Conservation (phyloP, 1,140 invertebrate species). For the Leptonema lineaticorne region DNA sequence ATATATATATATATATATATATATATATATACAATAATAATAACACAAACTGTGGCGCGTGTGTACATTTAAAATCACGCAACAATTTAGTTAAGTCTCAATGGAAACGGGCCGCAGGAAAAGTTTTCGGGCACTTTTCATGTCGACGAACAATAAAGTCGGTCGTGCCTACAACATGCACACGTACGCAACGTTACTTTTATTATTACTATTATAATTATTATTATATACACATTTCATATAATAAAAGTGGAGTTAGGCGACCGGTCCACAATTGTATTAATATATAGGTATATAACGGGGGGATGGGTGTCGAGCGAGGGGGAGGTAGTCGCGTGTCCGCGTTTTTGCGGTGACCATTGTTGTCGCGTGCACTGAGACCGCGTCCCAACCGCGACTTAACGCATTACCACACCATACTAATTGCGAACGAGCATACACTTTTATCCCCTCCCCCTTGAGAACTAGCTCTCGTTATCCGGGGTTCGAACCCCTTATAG, state of each 20-base stretch:
- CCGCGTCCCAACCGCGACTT: background rate
- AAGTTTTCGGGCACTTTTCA: slow-evolving; percentile 25
- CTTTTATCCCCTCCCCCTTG: no score
- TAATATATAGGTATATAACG: no score
- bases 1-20: background rate
- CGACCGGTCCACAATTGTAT: background rate
- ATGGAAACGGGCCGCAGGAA: slow-evolving; percentile 4
- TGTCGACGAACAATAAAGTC: slow-evolving; percentile 21
- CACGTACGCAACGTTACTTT: background rate
- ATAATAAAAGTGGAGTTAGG: no score
- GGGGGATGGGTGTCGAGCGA: background rate
- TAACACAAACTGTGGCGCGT: background rate
- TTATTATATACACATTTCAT: background rate
- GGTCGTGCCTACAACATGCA: no score
- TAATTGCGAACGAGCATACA: no score
- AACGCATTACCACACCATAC: background rate
- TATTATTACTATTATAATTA: background rate
- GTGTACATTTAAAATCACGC: background rate
- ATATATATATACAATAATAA: background rate
- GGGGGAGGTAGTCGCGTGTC: no score
- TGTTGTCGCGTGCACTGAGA: background rate
- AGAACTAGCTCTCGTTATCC: no score
- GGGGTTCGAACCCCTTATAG: no score
- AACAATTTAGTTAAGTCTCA: slow-evolving; percentile 17
- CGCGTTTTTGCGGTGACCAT: background rate